Conservation (phyloP, 2,113 vertebrate species). For the Xenopus tropicalis region UCB_Xtro_10.0 CM004444.2:159302501-159303000, state of each 20-base stretch:
- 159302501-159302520: no score
- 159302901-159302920: no score
- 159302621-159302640: slow-evolving; percentile 18
- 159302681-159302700: slow-evolving; percentile 46
- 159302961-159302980: background rate
- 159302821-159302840: slow-evolving; percentile 7
- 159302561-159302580: no score
- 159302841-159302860: background rate
- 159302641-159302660: background rate
- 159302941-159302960: background rate
- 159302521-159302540: no score
- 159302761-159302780: slow-evolving; percentile 52
- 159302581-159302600: no score
- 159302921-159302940: no score
- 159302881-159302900: background rate
- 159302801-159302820: slow-evolving; percentile 41
- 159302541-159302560: no score
- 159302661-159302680: slow-evolving; percentile 32
- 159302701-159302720: slow-evolving; percentile 51
- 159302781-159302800: slow-evolving; percentile 37
- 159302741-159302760: slow-evolving; percentile 52
- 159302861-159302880: background rate
- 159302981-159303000: no score
- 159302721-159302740: slow-evolving; percentile 63
- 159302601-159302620: background rate